phyloP scores from a whole-genome alignment of 2,797 vertebrate species.

The Micrastur ruficollis region DNA sequence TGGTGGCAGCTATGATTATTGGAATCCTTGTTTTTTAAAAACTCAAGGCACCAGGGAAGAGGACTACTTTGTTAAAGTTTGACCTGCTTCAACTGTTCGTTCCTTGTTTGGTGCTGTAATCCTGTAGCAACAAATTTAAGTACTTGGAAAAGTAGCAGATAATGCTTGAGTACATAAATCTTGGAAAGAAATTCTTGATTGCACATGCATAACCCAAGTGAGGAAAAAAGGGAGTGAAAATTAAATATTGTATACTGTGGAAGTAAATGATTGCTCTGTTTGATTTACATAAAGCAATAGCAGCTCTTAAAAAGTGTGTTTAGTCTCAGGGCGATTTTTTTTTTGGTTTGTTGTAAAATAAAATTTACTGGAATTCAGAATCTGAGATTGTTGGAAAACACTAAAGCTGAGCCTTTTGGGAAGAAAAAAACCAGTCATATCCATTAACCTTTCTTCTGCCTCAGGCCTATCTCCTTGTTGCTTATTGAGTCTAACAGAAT shows the following conservation, averaged over 20 bases:
- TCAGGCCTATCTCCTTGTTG: neutral
- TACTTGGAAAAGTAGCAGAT: neutral
- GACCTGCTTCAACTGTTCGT: neutral
- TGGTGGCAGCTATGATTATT: neutral
- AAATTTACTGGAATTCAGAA: constrained; percentile 13
- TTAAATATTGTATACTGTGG: neutral
- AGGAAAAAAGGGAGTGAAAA: neutral
- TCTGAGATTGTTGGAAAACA: neutral
- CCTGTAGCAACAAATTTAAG: neutral
- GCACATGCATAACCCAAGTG: neutral
- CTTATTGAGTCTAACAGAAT: neutral
- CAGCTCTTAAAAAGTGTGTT: constrained; percentile 6
- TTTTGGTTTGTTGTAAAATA: neutral
- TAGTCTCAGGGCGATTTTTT: constrained; percentile 46
- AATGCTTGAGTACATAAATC: neutral
- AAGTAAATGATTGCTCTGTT: neutral
- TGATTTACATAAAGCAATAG: neutral
- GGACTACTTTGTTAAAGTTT: neutral
- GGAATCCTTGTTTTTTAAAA: neutral
- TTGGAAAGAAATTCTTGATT: neutral
- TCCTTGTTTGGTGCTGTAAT: neutral
- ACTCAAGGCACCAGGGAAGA: neutral
- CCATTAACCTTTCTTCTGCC: constrained; percentile 10
- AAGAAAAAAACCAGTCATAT: neutral
- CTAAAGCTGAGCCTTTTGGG: neutral